Base-by-base conservation (phyloP, 2,113 vertebrate genomes). In the Cacatua alba region DNA sequence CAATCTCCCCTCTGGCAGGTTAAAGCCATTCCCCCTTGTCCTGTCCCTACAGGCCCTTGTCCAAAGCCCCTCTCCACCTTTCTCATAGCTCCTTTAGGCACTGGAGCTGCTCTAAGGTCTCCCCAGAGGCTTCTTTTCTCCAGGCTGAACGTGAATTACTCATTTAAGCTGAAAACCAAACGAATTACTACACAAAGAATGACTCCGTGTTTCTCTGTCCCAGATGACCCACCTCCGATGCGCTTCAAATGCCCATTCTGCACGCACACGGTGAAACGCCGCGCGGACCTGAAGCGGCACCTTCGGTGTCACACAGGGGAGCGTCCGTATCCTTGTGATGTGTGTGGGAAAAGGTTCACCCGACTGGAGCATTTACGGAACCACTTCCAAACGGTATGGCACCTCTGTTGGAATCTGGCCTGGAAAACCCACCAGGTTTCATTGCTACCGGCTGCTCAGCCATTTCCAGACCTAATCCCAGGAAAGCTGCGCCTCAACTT, bases 281-380 rank as follows among this genome's bases (percentile, higher is more conserved):
- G 99, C 21, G 99, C 99, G 0, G 99, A 99, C 96, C 98, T 99
- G 57, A 99, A 99, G 97, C 98, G 99, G 0, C 99, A 99, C 92
- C 98, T 99, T 46, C 99, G 99, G 14, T 99, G 99, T 69, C 99
- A 99, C 90, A 99, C 99, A 0, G 99, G 99, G 55, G 99, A 99
- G 96, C 98, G 99, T 51, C 99, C 99, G 0, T 99, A 99, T 86
- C 99, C 99, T 0, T 99, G 99, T 31, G 99, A 99, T 71, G 99
- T 98, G 6, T 99, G 99, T 65, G 99, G 99, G 20, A 99, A 99
- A 60, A 98, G 99, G 64, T 99, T 99, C 89, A 99, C 99, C 80
- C 98, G 99, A 33, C 98, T 99, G 23, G 99, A 99, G 95, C 99
- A 99, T 70, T 97, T 99, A 8, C 98, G 99, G 6, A 99, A 99